A percentile compares a stretch with the other conserved stretches of the same genome.
These are phyloP conservation scores for Onychostoma macrolepis DNA, from an alignment of 2,113 vertebrate species.

Conservation along the genomic window DNA sequence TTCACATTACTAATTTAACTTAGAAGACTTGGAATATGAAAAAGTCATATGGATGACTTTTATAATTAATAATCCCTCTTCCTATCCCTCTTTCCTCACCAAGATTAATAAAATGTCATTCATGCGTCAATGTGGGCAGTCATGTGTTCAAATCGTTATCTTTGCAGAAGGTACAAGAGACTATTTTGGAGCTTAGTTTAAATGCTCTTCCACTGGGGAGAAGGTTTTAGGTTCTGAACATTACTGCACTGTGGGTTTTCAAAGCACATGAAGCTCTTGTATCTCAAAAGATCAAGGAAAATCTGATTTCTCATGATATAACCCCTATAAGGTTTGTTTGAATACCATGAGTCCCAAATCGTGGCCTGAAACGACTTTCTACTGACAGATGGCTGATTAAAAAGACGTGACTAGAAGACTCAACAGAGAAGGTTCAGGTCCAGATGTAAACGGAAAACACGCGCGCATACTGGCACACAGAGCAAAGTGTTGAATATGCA, in stretches of 20 bases:
- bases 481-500: slow-evolving; percentile 42
- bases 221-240: neutral
- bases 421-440: slow-evolving; percentile 43
- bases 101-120: neutral
- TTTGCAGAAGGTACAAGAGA: slow-evolving; percentile 1
- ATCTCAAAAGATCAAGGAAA: slow-evolving; percentile 11
- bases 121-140: neutral
- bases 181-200: neutral
- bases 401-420: slow-evolving; percentile 53
- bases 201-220: neutral
- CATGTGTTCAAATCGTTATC: neutral
- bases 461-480: slow-evolving; percentile 18
- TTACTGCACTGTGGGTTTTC: neutral
- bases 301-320: neutral
- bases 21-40: neutral
- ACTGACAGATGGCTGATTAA: slow-evolving; percentile 58
- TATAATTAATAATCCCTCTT: neutral
- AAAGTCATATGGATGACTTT: neutral
- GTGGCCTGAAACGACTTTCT: slow-evolving; percentile 12
- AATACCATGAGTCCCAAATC: slow-evolving; percentile 12
- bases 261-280: neutral
- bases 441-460: slow-evolving; percentile 52
- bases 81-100: neutral
- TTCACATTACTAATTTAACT: neutral
- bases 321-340: slow-evolving; percentile 3